These are phyloP conservation scores for Coregonus clupeaformis DNA, from an alignment of 2,113 vertebrate species.

Conservation along the genomic window DNA sequence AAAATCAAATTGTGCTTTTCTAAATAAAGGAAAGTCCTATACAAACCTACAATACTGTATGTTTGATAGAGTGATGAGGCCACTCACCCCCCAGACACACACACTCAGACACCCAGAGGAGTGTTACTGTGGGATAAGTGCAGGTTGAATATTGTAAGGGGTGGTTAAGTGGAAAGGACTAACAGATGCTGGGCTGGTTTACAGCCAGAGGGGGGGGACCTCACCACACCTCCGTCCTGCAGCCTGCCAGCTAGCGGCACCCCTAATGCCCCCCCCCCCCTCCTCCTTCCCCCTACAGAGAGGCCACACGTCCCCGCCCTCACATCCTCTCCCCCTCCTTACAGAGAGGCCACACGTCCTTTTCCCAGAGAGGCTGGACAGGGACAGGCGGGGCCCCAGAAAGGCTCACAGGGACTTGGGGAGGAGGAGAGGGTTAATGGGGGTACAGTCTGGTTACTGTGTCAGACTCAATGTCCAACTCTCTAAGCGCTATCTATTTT, in stretches of 20 bases:
- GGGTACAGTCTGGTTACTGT: background rate
- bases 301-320: no score
- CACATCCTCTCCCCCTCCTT: no score
- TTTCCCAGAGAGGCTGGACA: background rate
- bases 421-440: background rate
- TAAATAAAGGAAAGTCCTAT: constrained; percentile 2
- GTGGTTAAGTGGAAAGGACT: constrained; percentile 75
- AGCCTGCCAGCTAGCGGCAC: constrained; percentile 30
- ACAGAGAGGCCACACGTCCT: background rate
- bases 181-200: constrained; percentile 74
- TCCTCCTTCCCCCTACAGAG: background rate
- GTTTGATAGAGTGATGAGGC: constrained; percentile 35
- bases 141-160: constrained; percentile 74
- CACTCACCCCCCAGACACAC: constrained; percentile 43
- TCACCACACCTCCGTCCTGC: constrained; percentile 45
- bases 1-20: constrained; percentile 17
- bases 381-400: background rate
- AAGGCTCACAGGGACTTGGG: background rate
- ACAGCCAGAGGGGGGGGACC: constrained; percentile 56
- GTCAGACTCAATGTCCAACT: background rate
- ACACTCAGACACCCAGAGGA: constrained; percentile 54
- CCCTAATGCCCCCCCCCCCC: constrained; percentile 29
- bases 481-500: background rate
- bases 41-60: constrained; percentile 30
- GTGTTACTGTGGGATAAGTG: constrained; percentile 70